Base-by-base conservation (phyloP, 2,888 invertebrate genomes). In the Capitulum mitella region DNA sequence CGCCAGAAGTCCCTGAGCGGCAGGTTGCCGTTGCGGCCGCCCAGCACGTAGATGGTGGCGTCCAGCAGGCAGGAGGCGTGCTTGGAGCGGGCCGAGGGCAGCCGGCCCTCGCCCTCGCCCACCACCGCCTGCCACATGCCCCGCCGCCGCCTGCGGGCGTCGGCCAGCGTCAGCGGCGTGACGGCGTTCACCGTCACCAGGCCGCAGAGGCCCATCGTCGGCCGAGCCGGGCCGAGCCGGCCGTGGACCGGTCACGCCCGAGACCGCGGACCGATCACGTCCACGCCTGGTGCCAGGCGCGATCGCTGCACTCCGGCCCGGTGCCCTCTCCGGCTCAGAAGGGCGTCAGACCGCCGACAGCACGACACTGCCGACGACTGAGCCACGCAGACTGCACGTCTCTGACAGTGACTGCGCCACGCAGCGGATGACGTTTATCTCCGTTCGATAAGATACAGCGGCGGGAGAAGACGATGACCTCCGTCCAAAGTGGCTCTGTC, bases 1-100 rank as follows among this genome's bases (percentile, higher is more conserved):
- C 91, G 90, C 94, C 95, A 95, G 84, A 95, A 90, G 87, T 95
- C 95, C 85, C 92, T 90, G 80, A 94, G 89, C 6, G 94, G 93
- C 82, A 93, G 88, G 83, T 92, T 91, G 34, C 93, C 92, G 84
- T 93, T 93, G 77, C 93, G 88, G n/a, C 95, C 94, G 26, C 94
- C 94, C 82, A 93, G 89, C 82, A 95, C 89, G 86, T 93, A 95
- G 81, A 95, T 89, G 85, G 90, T 88, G n/a, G 91, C 91, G 76
- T 90, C 91, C 82, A 92, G 89, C 82, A 92, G 87, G 82, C 93
- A 92, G 81, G 92, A 92, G 78, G 93, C 92, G 87, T 94, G 94
- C 87, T 94, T 94, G 84, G 90, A 91, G 81, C 94, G 89, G n/a
- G 91, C 89, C 76, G 90, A 89, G 78, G 92, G 92, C 81, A 87